Percentiles rank a stretch among this genome's conserved stretches.
These are phyloP conservation scores for Acronicta psi DNA, from an alignment of 2,888 invertebrate genomes.

Conservation along the genomic window DNA sequence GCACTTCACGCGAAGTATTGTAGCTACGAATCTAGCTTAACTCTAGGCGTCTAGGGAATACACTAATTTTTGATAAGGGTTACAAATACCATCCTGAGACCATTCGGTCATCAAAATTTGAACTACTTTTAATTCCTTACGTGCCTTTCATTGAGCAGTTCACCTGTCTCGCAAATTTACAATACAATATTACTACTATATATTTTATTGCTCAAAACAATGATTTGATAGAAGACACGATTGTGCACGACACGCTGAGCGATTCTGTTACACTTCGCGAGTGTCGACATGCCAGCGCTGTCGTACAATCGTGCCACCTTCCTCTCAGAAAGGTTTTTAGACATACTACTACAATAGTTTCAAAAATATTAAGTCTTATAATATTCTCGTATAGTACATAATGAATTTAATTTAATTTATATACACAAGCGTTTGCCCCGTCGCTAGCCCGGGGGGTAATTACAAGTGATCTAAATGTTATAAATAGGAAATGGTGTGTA, in stretches of 20 bases:
- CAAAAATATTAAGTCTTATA: slow-evolving; percentile 83
- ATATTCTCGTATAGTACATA: slow-evolving; percentile 68
- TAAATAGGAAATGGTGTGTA: slow-evolving; percentile 51
- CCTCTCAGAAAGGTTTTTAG: slow-evolving; percentile 65
- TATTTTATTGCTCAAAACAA: slow-evolving; percentile 72
- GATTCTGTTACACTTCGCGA: background rate
- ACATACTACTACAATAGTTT: slow-evolving; percentile 77
- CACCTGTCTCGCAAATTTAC: slow-evolving; percentile 70
- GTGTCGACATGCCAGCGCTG: background rate
- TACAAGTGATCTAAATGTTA: slow-evolving; percentile 46
- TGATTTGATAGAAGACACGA: slow-evolving; percentile 50
- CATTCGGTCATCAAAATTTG: slow-evolving; percentile 59
- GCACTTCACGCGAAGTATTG: slow-evolving; percentile 40
- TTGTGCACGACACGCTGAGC: slow-evolving; percentile 2
- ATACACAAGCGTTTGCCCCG: slow-evolving; percentile 69
- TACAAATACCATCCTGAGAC: slow-evolving; percentile 63
- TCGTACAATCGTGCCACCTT: slow-evolving; percentile 32
- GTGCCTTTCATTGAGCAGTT: slow-evolving; percentile 83
- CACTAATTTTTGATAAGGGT: slow-evolving; percentile 73
- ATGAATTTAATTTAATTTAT: slow-evolving; percentile 66
- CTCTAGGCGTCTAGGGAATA: slow-evolving; percentile 77
- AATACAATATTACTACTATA: slow-evolving; percentile 66
- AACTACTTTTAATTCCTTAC: slow-evolving; percentile 85
- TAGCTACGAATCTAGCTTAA: slow-evolving; percentile 77
- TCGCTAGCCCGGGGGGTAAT: slow-evolving; percentile 50